Evolutionary conservation across 2,888 invertebrate genomes (phyloP).

Genomic region (Callyntrura guangdongensis): DNA sequence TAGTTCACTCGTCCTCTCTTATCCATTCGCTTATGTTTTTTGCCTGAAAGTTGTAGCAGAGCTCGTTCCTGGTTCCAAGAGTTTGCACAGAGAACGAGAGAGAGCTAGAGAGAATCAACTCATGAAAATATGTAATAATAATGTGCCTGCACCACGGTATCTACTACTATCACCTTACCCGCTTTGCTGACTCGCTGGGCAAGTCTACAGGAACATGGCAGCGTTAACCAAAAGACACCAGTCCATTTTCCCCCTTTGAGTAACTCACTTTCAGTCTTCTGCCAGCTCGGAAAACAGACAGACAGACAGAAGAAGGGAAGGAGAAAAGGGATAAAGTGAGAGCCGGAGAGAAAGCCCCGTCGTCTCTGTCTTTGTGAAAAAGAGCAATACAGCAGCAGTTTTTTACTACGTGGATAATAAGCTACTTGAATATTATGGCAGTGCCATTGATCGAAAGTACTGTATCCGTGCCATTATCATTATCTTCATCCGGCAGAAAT

Average conservation of each 20-base stretch:
- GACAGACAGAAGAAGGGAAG: constrained; percentile 33
- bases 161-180: constrained; percentile 22
- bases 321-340: constrained; percentile 40
- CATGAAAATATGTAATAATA: neutral
- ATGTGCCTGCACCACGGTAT: neutral
- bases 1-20: neutral
- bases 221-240: constrained; percentile 18
- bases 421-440: neutral
- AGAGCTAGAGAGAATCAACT: neutral
- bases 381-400: neutral
- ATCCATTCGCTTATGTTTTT: neutral
- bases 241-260: constrained; percentile 41
- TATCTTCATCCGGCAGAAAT: neutral
- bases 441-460: neutral
- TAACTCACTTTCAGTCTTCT: constrained; percentile 61
- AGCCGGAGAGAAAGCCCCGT: constrained; percentile 15
- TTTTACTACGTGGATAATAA: neutral
- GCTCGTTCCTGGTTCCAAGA: neutral
- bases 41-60: neutral
- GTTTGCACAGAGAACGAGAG: too few relatives aligned
- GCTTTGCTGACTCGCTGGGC: neutral
- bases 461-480: neutral
- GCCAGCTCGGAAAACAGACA: constrained; percentile 61
- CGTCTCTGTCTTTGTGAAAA: constrained; percentile 26
- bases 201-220: neutral